Percentiles rank a stretch among this genome's conserved stretches.
Conservation (phyloP, 2,797 vertebrate genomes). For the Sandelia bainsii region DNA sequence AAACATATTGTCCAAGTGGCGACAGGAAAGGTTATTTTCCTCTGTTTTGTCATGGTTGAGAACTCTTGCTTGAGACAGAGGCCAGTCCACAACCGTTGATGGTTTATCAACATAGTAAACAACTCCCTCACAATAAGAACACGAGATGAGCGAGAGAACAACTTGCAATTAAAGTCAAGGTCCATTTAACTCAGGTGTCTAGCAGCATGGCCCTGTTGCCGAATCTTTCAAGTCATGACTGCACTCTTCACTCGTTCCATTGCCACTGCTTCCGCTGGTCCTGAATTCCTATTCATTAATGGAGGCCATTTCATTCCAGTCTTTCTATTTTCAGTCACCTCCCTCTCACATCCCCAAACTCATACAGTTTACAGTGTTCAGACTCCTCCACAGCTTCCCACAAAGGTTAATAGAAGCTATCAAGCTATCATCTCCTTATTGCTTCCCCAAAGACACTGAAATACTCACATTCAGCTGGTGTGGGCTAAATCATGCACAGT, state of each 20-base stretch:
- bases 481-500: constrained; percentile 15
- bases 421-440: constrained; percentile 42
- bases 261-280: constrained; percentile 17
- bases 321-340: constrained; percentile 24
- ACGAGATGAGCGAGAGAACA: constrained; percentile 54
- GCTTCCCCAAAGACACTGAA: constrained; percentile 24
- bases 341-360: constrained; percentile 46
- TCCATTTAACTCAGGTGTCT: constrained; percentile 61
- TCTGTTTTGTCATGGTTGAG: constrained; percentile 49
- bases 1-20: constrained; percentile 23
- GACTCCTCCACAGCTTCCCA: constrained; percentile 36
- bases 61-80: constrained; percentile 32
- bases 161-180: constrained; percentile 73
- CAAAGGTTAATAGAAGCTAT: constrained; percentile 57
- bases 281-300: constrained; percentile 41
- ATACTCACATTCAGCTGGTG: background rate
- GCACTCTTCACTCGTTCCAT: constrained; percentile 51
- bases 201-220: constrained; percentile 7
- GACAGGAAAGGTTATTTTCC: constrained; percentile 39
- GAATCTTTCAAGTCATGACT: constrained; percentile 42
- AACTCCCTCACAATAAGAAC: constrained; percentile 67
- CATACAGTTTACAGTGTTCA: constrained; percentile 47
- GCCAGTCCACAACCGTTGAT: constrained; percentile 35
- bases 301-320: constrained; percentile 54
- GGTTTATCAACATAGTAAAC: constrained; percentile 62